Base-by-base conservation (phyloP, 2,797 vertebrate species). In the Sebastes ruberrimus region DNA sequence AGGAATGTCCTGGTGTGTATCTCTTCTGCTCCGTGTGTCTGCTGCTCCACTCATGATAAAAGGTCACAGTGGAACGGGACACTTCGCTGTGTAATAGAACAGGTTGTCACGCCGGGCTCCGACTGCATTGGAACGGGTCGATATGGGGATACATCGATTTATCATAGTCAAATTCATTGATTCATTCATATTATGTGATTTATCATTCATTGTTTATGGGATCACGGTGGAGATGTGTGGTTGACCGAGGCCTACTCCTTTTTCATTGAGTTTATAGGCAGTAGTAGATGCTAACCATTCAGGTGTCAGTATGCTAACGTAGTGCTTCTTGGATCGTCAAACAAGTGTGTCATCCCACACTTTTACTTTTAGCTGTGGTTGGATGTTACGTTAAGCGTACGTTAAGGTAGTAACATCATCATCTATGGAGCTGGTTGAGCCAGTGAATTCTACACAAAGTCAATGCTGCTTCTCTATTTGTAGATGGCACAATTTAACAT, bases 1-100 rank as follows among this genome's bases (percentile, higher is more conserved):
- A 95, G 94, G 96, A 96, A 96, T 96, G 95, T 88, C 78, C 93
- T 94, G 94, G 83, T 92, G 91, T 93, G 92, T 87, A 88, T 93
- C 28, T 95, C 87, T 88, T 57, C 57, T 76, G 92, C 93, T 95
- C 92, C 93, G 93, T 90, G 88, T 83, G 86, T 93, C 87, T 83
- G 75, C 86, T 53, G 88, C 89, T 82, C 56, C 23, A 28, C 27
- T 38, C 57, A 67, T 71, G 78, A 83, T 82, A 59, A 80, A 83
- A 82, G 69, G 80, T 76, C 73, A n/a, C 27, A 11, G 14, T 9
- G 76, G 52, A 69, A 72, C 66, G 71, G 23, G 85, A 83, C 80
- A 62, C 66, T 88, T 80, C 59, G 30, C 46, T 23, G 23, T 6
- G 38, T 80, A 13, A 4, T 20, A 57, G 38, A 23, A 28, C 42